Percentiles rank a stretch among this genome's conserved stretches.
Evolutionary conservation across 2,113 vertebrate species (phyloP).

Genomic region (Nyctereutes procyonoides): DNA sequence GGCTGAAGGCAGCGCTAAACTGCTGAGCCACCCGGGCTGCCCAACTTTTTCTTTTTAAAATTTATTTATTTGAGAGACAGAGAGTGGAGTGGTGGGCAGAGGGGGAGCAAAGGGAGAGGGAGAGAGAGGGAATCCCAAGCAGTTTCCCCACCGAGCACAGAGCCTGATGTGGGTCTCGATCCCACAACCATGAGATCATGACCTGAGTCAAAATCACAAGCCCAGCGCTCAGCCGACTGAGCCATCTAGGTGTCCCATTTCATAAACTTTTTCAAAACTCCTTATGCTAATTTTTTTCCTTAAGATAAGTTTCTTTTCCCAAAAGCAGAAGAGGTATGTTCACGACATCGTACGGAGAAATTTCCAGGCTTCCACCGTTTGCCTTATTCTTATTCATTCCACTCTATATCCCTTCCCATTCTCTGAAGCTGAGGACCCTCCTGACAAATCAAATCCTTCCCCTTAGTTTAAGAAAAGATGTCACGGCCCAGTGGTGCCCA

Average conservation of each 20-base stretch:
- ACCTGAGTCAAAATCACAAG: background rate
- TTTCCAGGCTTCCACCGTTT: background rate
- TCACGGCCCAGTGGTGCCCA: conserved; percentile 34
- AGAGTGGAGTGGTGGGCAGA: background rate
- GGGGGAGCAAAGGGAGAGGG: background rate
- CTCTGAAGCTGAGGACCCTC: background rate
- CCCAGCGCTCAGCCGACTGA: background rate
- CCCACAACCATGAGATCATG: background rate
- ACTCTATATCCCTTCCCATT: background rate
- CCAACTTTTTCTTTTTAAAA: background rate
- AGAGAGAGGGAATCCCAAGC: background rate
- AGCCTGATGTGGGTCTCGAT: background rate
- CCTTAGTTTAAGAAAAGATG: background rate
- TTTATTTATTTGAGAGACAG: background rate
- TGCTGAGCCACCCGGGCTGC: no score
- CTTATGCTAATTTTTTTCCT: background rate
- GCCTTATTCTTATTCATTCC: background rate
- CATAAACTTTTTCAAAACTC: background rate
- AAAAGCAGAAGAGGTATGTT: background rate
- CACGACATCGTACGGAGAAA: background rate
- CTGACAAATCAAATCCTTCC: background rate
- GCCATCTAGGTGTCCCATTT: background rate
- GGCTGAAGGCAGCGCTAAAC: no score
- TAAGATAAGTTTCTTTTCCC: background rate
- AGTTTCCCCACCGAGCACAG: background rate